Evolutionary conservation across 2,888 invertebrate species (phyloP).

Genomic region (Aphidoletes aphidimyza): DNA sequence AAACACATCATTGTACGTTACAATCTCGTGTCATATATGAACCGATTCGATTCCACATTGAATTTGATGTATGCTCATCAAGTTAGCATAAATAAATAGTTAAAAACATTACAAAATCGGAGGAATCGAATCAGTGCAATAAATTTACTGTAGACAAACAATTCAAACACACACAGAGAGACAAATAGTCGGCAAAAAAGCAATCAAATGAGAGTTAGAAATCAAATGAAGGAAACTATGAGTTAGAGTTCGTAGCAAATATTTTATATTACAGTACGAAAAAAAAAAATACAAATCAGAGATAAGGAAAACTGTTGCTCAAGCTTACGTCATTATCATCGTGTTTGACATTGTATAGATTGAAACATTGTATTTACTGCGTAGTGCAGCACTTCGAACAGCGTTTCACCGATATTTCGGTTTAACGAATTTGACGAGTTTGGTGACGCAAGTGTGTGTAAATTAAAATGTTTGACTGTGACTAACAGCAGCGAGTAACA

Average conservation of each 20-base stretch:
- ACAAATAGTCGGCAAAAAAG: not conserved
- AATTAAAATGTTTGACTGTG: not conserved
- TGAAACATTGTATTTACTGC: conserved; percentile 37
- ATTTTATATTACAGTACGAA: conserved; percentile 2
- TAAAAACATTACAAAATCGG: no score
- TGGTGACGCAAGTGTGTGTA: not conserved
- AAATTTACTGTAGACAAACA: not conserved
- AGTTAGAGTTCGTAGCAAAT: not conserved
- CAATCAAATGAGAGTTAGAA: not conserved
- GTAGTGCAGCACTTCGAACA: not conserved
- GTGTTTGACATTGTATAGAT: conserved; percentile 6
- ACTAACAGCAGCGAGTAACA: no score
- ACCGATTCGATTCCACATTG: no score
- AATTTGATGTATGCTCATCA: no score
- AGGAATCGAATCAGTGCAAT: no score
- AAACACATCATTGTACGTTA: not conserved
- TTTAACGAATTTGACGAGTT: not conserved
- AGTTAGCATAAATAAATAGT: no score
- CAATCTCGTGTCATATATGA: no score
- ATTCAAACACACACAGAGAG: not conserved
- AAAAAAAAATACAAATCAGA: conserved; percentile 47
- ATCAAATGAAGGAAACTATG: not conserved
- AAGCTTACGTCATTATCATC: conserved; percentile 41
- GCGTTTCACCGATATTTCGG: not conserved
- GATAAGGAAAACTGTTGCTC: conserved; percentile 29